Base-by-base conservation (phyloP, 1,140 invertebrate genomes). In the Helicoverpa armigera region DNA sequence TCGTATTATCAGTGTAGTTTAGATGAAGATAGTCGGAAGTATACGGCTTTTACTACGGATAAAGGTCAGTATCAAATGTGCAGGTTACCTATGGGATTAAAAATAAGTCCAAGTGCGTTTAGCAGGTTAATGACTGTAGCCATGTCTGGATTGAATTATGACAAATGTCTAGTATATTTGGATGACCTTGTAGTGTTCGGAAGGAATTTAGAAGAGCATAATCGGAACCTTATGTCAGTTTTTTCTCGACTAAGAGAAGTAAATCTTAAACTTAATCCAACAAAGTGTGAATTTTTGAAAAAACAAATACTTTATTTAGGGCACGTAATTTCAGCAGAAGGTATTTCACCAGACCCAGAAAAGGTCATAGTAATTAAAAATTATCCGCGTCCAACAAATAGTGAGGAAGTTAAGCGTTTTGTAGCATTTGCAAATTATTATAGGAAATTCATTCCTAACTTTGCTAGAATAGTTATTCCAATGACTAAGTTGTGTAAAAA, bases 391-490 rank as follows among this genome's bases (percentile, higher is more conserved):
- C 79, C 70, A 3, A 80, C 50, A 54, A 73, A 7, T 43, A 51
- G 16, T 18, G 70, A 80, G 5, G 79, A 74, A 14, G 48, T 80
- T 3, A 79, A 61, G 31, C 53, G 67, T 16, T 72, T 79, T 12
- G 54, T 61, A 43, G 65, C 78, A 5, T 80, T 80, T 78, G 63
- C 23, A 43, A 67, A 78, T 69, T 78, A 78, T 67, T 78, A 78
- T 56, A 23, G 76, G n/a, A 78, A 78, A 53, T 78, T 86, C 85
- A 74, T 91, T 92, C 75, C 91, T 10, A 63, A 35, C 18, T 63
- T 35, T 35, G 35, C 35, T 35, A 35, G 35, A 7, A 35, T 35
- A 35, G 35, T 35, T 35, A 35, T 5, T 35, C 35, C 35, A 23
- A 23, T 23, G n/a, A n/a, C n/a, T n/a, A n/a, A n/a, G n/a, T n/a